These are phyloP conservation scores for Melipona beecheii DNA, from an alignment of 2,888 invertebrate species.

Conservation along the genomic window DNA sequence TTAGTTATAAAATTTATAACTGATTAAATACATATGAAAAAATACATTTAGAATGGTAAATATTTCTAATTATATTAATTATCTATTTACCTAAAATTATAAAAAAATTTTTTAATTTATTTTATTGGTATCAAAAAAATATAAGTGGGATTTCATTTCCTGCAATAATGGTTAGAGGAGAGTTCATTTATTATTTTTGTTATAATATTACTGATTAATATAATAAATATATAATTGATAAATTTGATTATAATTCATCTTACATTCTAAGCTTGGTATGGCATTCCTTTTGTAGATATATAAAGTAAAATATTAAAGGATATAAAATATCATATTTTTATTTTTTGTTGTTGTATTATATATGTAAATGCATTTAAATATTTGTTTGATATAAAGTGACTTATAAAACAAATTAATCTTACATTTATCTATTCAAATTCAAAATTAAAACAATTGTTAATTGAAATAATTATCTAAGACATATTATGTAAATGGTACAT, in stretches of 20 bases:
- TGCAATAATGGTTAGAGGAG: conserved; percentile 45
- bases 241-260: conserved; percentile 47
- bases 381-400: conserved; percentile 10
- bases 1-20: not conserved
- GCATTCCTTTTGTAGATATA: conserved; percentile 71
- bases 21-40: not conserved
- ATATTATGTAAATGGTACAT: conserved; percentile 5
- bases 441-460: conserved; percentile 2
- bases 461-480: conserved; percentile 11
- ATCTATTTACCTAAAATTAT: not conserved
- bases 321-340: conserved; percentile 34
- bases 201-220: conserved; percentile 3
- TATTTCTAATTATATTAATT: conserved; percentile 2
- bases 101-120: not conserved
- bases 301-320: conserved; percentile 43
- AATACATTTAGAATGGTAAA: not conserved
- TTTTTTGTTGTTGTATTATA: conserved; percentile 15
- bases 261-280: conserved; percentile 78
- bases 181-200: conserved; percentile 1
- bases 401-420: conserved; percentile 9
- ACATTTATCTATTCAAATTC: not conserved
- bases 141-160: conserved; percentile 14
- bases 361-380: conserved; percentile 12
- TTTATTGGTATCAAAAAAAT: conserved; percentile 11
- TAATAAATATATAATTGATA: not conserved